Percentiles rank a stretch among this genome's conserved stretches.
Conservation (phyloP, 2,113 vertebrate genomes). For the Rhinolophus ferrumequinum region DNA sequence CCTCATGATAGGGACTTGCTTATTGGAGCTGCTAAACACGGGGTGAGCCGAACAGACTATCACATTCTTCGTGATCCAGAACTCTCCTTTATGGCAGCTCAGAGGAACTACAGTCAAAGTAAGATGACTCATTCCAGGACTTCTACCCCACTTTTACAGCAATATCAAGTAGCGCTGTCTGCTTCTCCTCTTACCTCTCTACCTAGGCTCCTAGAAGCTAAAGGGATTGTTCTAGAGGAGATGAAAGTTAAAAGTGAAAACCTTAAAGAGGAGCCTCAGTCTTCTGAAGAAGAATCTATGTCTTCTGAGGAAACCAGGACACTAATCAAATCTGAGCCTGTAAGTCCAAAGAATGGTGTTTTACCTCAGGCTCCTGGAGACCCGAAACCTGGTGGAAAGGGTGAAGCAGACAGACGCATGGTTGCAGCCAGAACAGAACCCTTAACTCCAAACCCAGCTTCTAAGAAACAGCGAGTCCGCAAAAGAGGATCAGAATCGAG, state of each 20-base stretch:
- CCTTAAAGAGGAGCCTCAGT: conserved; percentile 90
- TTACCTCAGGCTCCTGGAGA: conserved; percentile 86
- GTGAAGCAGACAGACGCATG: conserved; percentile 90
- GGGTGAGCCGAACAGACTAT: conserved; percentile 98
- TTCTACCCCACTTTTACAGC: conserved; percentile 90
- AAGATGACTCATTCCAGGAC: conserved; percentile 89
- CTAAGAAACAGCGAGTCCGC: conserved; percentile 92
- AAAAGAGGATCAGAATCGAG: conserved; percentile 90
- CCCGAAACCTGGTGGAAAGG: conserved; percentile 87
- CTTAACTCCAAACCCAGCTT: conserved; percentile 93
- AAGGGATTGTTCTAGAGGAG: conserved; percentile 86
- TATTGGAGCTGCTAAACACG: conserved; percentile 96
- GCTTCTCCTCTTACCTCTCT: conserved; percentile 88
- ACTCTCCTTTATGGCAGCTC: conserved; percentile 95
- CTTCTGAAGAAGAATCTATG: conserved; percentile 90
- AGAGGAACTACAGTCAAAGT: conserved; percentile 95
- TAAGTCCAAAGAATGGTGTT: conserved; percentile 88
- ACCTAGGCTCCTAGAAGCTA: conserved; percentile 85
- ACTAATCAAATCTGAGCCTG: conserved; percentile 86
- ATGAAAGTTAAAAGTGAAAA: conserved; percentile 83
- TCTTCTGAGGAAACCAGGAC: conserved; percentile 86
- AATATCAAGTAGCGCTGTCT: conserved; percentile 87
- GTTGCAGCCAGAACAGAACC: conserved; percentile 97
- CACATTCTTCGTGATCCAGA: conserved; percentile 98
- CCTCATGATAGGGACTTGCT: conserved; percentile 96